Percentiles rank a stretch among this genome's conserved stretches.
phyloP scores from a whole-genome alignment of 2,113 vertebrate species.

The Psophia crepitans region DNA sequence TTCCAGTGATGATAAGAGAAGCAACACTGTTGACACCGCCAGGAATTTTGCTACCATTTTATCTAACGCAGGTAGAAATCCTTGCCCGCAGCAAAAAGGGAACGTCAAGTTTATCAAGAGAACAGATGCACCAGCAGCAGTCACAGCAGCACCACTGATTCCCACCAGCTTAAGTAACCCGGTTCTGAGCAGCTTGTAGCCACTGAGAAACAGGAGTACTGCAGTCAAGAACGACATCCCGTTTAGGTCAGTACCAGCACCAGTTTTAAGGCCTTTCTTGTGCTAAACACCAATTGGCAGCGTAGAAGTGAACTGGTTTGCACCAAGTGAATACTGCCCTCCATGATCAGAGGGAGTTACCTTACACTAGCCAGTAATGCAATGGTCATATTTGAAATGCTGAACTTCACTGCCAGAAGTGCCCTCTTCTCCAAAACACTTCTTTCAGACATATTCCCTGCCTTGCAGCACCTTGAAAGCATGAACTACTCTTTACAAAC shows the following conservation, averaged over 20 bases:
- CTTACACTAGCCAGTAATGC: not conserved
- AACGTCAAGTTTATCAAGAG: not conserved
- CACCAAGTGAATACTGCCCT: not conserved
- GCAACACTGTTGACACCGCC: not conserved
- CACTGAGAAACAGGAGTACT: not conserved
- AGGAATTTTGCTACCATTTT: not conserved
- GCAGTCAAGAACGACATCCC: not conserved
- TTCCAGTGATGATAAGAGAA: not conserved
- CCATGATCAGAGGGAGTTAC: not conserved
- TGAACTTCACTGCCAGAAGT: not conserved
- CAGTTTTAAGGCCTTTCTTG: not conserved
- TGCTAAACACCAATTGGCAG: not conserved
- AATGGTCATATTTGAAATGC: not conserved
- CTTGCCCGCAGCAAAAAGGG: not conserved
- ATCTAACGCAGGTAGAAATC: not conserved
- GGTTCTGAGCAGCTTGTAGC: not conserved
- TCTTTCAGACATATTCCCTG: not conserved
- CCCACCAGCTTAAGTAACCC: not conserved
- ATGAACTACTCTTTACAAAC: not conserved
- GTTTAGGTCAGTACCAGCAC: not conserved
- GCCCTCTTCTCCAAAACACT: not conserved
- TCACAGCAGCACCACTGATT: not conserved
- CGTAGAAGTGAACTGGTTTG: not conserved
- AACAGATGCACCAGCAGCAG: not conserved
- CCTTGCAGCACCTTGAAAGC: not conserved